Conservation (phyloP, 2,113 vertebrate genomes). For the Xiphophorus hellerii region DNA sequence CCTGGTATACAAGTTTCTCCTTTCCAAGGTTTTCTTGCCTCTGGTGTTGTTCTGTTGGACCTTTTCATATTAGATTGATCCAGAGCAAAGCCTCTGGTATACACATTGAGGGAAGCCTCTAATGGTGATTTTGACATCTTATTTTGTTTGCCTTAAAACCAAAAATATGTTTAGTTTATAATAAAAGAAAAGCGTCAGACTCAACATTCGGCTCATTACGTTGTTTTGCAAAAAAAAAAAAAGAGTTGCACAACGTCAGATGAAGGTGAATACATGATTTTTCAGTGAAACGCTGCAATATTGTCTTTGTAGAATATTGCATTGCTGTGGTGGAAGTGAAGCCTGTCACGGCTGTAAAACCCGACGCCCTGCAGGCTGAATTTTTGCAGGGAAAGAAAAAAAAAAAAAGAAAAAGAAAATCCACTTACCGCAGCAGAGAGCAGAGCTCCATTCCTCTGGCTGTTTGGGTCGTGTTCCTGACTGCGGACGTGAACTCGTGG, state of each 20-base stretch:
- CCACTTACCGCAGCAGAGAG: conserved; percentile 6
- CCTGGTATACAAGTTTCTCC: background rate
- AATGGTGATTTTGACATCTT: background rate
- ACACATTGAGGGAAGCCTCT: background rate
- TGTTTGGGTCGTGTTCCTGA: background rate
- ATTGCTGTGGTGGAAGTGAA: background rate
- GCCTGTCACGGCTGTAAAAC: background rate
- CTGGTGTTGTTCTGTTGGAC: background rate
- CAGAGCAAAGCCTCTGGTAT: background rate
- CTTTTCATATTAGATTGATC: background rate
- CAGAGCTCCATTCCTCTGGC: conserved; percentile 4
- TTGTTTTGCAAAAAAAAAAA: background rate
- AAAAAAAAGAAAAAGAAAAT: background rate
- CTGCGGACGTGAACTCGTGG: conserved; percentile 5
- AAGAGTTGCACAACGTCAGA: background rate
- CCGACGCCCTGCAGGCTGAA: background rate
- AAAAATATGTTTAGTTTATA: background rate
- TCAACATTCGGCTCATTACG: background rate
- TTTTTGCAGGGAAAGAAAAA: background rate
- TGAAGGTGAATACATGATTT: background rate
- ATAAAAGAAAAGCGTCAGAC: background rate
- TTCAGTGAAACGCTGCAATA: background rate
- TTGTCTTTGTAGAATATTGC: background rate
- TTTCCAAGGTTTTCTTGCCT: background rate
- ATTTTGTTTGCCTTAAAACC: too few relatives aligned